These are phyloP conservation scores for Dermatophagoides farinae DNA, from an alignment of 1,140 invertebrate species.

Conservation along the genomic window DNA sequence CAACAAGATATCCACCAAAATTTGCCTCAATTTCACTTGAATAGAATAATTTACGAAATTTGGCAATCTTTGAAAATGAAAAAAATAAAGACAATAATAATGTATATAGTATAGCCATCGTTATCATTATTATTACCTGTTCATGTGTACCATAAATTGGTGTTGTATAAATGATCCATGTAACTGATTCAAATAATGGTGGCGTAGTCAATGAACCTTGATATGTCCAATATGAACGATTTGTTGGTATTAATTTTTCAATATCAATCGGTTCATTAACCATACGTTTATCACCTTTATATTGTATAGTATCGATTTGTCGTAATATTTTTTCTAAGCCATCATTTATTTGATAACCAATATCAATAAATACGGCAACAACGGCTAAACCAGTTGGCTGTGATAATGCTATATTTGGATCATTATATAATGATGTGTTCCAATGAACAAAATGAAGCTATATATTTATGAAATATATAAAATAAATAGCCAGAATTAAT, in stretches of 20 bases:
- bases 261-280: neutral
- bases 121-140: no score
- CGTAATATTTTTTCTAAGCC: constrained; percentile 60
- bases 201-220: constrained; percentile 86
- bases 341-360: constrained; percentile 44
- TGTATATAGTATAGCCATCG: no score
- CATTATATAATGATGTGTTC: constrained; percentile 62
- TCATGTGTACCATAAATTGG: constrained; percentile 66
- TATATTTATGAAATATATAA: neutral
- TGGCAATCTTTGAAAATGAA: neutral
- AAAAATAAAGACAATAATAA: neutral
- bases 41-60: neutral
- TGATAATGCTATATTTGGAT: constrained; percentile 53
- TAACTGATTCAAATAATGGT: constrained; percentile 83
- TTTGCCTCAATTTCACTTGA: neutral
- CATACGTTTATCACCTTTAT: constrained; percentile 40
- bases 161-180: constrained; percentile 87
- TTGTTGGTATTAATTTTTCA: constrained; percentile 6
- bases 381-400: constrained; percentile 68
- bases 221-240: constrained; percentile 68
- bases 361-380: constrained; percentile 61
- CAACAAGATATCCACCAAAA: neutral
- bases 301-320: constrained; percentile 46
- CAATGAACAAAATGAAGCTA: constrained; percentile 53
- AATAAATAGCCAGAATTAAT: no score